A percentile compares a stretch with the other conserved stretches of the same genome.
Conservation (phyloP, 2,888 invertebrate genomes). For the Zootermopsis nevadensis region DNA sequence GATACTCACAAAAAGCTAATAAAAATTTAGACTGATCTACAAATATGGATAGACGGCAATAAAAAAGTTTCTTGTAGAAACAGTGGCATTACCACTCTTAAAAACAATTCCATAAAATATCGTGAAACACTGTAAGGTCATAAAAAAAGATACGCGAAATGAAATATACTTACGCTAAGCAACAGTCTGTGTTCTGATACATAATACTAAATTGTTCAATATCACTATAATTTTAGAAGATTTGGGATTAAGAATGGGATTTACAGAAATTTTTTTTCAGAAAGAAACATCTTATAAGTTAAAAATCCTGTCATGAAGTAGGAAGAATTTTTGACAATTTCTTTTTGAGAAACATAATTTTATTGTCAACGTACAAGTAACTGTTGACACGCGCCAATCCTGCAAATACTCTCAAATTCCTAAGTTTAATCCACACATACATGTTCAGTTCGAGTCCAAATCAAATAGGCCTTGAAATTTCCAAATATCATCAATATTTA, state of each 20-base stretch:
- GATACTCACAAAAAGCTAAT: conserved; percentile 31
- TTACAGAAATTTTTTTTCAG: conserved; percentile 24
- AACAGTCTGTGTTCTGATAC: conserved; percentile 40
- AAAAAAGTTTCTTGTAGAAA: conserved; percentile 35
- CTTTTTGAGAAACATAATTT: too few species aligned
- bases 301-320: background rate
- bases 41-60: conserved; percentile 44
- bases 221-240: conserved; percentile 33
- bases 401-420: background rate
- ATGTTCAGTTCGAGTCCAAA: background rate
- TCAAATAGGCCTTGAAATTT: background rate
- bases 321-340: too few species aligned
- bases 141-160: conserved; percentile 34
- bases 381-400: too few species aligned
- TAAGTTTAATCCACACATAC: too few species aligned
- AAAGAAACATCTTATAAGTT: conserved; percentile 10
- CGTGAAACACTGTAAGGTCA: conserved; percentile 33
- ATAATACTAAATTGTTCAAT: conserved; percentile 38
- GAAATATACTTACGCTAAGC: conserved; percentile 40
- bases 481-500: background rate
- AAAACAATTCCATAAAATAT: conserved; percentile 42
- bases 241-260: conserved; percentile 40
- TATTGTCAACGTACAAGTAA: too few species aligned
- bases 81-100: conserved; percentile 26
- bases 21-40: conserved; percentile 39